Evolutionary conservation across 2,113 vertebrate genomes (phyloP).

Genomic region (Notarius lentiginosus): DNA sequence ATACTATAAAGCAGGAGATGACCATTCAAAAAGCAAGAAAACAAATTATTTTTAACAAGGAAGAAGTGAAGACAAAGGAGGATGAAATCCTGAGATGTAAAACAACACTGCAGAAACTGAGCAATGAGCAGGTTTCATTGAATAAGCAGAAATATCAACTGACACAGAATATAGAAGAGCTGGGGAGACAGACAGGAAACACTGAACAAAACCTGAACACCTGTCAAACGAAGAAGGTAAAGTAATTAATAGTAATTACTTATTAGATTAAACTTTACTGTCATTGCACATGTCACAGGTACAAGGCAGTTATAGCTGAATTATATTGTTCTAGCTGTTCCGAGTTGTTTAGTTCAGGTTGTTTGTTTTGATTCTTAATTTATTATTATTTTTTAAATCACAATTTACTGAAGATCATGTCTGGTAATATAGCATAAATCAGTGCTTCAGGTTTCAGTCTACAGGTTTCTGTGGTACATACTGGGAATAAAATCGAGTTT

Average conservation of each 20-base stretch:
- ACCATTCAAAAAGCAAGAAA: neutral
- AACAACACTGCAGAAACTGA: conserved; percentile 23
- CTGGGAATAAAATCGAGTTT: neutral
- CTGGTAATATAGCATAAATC: neutral
- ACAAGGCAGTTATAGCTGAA: neutral
- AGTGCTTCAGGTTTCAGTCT: neutral
- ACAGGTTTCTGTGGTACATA: neutral
- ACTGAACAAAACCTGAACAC: neutral
- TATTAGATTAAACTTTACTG: neutral
- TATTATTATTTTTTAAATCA: neutral
- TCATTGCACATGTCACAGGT: neutral
- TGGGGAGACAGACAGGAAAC: accelerated
- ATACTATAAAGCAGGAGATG: neutral
- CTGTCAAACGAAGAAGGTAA: conserved; percentile 63
- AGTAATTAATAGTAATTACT: neutral
- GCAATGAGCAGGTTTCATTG: accelerated
- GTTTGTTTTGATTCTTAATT: neutral
- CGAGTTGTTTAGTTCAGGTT: neutral
- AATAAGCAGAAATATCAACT: neutral
- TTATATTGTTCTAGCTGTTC: neutral
- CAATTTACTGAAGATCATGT: neutral
- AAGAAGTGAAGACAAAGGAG: conserved; percentile 38
- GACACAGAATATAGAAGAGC: neutral
- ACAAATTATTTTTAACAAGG: neutral
- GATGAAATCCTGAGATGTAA: conserved; percentile 37